phyloP scores from a whole-genome alignment of 2,113 vertebrate species.

The Hypanus sabinus region DNA sequence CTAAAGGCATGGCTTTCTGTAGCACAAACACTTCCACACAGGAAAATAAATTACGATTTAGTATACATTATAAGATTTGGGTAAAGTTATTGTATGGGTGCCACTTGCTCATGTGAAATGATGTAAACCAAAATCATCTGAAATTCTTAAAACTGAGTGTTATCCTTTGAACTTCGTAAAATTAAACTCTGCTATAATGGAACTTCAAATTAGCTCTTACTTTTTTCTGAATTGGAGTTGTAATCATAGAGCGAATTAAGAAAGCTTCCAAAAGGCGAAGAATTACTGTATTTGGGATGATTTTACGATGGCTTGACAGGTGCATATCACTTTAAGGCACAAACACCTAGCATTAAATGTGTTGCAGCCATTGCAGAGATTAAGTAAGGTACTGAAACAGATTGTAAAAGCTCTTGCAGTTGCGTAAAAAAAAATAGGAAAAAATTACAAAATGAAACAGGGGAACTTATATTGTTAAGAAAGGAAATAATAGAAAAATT shows the following conservation, averaged over 20 bases:
- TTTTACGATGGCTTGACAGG: not conserved
- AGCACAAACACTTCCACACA: not conserved
- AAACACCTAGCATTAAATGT: no score
- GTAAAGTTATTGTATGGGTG: not conserved
- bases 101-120: not conserved
- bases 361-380: no score
- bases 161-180: not conserved
- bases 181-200: not conserved
- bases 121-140: not conserved
- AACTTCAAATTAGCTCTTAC: not conserved
- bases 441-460: no score
- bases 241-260: not conserved
- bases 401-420: no score
- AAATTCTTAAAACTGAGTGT: not conserved
- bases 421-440: no score
- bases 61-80: not conserved
- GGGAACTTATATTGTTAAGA: no score
- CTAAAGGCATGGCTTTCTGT: not conserved
- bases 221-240: not conserved
- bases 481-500: no score
- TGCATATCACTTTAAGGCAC: no score
- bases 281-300: not conserved
- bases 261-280: not conserved
- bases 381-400: no score
- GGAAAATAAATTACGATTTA: not conserved